Evolutionary conservation across 2,797 vertebrate genomes (phyloP).

Genomic region (Cichlasoma orientale): DNA sequence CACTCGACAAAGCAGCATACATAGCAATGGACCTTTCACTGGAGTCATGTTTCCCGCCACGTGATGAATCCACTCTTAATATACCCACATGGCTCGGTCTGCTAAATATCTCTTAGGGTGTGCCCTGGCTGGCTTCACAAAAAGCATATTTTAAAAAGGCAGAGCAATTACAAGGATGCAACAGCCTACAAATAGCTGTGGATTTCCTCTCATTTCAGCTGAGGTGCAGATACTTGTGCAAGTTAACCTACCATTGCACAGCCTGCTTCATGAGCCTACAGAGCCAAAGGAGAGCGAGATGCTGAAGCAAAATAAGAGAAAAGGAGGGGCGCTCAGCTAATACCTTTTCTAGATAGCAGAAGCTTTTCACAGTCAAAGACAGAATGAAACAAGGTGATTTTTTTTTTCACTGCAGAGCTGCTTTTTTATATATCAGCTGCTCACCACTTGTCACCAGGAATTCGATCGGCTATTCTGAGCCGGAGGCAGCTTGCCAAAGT

Average conservation of each 20-base stretch:
- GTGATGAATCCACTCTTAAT: conserved; percentile 5
- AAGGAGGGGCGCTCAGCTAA: not conserved
- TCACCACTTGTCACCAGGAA: conserved; percentile 8
- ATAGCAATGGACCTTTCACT: not conserved
- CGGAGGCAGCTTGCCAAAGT: not conserved
- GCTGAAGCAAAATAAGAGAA: not conserved
- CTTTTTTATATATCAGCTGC: conserved; percentile 1
- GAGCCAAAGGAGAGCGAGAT: not conserved
- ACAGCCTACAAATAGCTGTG: not conserved
- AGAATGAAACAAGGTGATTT: not conserved
- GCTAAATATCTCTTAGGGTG: not conserved
- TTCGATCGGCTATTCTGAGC: conserved; percentile 22
- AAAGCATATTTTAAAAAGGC: not conserved
- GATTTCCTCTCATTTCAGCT: not conserved
- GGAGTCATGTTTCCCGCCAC: not conserved
- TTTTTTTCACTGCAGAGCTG: not conserved
- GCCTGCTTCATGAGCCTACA: not conserved
- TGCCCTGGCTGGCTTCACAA: not conserved
- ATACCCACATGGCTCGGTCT: not conserved
- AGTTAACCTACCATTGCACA: not conserved
- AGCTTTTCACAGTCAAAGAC: not conserved
- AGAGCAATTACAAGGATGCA: not conserved
- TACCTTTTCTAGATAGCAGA: not conserved
- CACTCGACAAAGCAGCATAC: not conserved
- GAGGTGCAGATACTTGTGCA: not conserved